A percentile compares a stretch with the other conserved stretches of the same genome.
phyloP scores from a whole-genome alignment of 2,113 vertebrate genomes.

The Thermophis baileyi region DNA sequence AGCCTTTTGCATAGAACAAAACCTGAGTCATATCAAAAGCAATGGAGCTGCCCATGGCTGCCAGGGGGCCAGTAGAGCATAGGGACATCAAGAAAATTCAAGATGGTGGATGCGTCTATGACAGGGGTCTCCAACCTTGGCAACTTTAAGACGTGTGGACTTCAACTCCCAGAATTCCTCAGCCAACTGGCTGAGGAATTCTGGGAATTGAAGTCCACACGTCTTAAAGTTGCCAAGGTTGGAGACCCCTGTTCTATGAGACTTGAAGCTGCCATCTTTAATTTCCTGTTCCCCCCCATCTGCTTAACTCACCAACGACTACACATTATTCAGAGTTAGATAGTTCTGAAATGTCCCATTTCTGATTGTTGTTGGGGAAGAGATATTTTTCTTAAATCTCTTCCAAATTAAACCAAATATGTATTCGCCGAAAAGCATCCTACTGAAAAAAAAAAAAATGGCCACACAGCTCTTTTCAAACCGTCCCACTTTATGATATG shows the following conservation, averaged over 20 bases:
- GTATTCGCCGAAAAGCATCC: background rate
- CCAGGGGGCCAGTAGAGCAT: background rate
- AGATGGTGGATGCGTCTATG: background rate
- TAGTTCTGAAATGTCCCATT: background rate
- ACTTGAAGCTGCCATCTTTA: background rate
- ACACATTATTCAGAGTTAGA: no score
- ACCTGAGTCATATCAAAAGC: background rate
- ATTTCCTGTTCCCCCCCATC: background rate
- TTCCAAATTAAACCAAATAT: background rate
- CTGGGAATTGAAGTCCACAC: no score
- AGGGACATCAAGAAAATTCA: background rate
- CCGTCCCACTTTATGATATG: background rate
- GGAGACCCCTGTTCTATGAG: no score
- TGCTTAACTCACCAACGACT: background rate
- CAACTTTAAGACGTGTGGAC: no score
- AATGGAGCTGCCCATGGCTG: background rate
- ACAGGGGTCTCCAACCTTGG: no score
- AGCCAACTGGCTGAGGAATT: no score
- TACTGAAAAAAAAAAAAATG: background rate
- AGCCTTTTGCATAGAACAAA: background rate
- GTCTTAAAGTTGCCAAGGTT: no score
- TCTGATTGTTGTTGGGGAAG: background rate
- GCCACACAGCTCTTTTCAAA: background rate
- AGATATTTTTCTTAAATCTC: background rate
- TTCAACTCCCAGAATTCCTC: no score